These are phyloP conservation scores for Rhyacichthys aspro DNA, from an alignment of 2,797 vertebrate genomes.

Conservation along the genomic window DNA sequence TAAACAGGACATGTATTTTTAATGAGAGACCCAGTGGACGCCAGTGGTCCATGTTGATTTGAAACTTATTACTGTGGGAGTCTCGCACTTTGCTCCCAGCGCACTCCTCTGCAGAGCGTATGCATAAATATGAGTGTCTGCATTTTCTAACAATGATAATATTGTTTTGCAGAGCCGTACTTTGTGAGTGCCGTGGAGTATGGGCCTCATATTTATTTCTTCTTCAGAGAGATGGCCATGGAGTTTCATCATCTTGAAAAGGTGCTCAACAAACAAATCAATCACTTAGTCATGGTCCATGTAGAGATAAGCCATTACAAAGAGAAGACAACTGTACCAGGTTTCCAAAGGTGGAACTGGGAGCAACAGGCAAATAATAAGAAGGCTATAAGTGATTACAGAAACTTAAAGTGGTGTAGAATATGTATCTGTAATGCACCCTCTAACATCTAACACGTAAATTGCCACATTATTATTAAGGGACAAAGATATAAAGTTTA, in stretches of 20 bases:
- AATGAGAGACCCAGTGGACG: constrained; percentile 49
- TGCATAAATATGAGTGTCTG: constrained; percentile 17
- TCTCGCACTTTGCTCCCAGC: constrained; percentile 8
- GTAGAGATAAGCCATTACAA: background rate
- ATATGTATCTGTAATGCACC: too few relatives aligned
- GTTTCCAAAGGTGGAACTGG: background rate
- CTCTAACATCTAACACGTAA: too few relatives aligned
- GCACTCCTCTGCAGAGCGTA: constrained; percentile 13
- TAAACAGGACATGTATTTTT: constrained; percentile 68
- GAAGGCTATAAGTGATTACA: too few relatives aligned
- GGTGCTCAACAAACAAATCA: constrained; percentile 68
- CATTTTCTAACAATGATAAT: constrained; percentile 22
- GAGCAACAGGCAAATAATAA: too few relatives aligned
- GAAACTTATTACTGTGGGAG: constrained; percentile 46
- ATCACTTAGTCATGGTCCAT: background rate
- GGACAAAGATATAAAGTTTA: too few relatives aligned
- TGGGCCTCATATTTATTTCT: constrained; percentile 96
- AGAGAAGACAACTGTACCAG: background rate
- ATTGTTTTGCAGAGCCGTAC: constrained; percentile 87
- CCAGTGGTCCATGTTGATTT: constrained; percentile 36
- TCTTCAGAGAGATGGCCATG: constrained; percentile 98
- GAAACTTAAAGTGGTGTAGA: too few relatives aligned
- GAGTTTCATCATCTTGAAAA: constrained; percentile 98
- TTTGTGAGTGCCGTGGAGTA: constrained; percentile 95
- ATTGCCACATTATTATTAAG: too few relatives aligned